Base-by-base conservation (phyloP, 1,140 invertebrate genomes). In the Drosophila triauraria region DNA sequence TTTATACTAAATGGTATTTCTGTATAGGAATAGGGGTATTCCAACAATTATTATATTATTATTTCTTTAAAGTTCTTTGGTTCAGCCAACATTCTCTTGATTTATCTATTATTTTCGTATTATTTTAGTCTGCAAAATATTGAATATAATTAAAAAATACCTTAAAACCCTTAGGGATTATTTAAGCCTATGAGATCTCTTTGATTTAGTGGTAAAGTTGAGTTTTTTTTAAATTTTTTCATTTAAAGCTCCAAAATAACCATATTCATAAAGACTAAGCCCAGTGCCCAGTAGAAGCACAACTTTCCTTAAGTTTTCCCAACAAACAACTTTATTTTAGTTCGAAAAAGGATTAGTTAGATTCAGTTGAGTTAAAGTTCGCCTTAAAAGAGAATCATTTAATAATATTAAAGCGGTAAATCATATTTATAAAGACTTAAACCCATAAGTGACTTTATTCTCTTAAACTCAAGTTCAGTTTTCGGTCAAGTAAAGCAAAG, bases 401-500 rank as follows among this genome's bases (percentile, higher is more conserved):
- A 0, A 2, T 17, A 51, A 20, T 17, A 51, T 2, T 5, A 20
- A 20, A 20, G 4, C 15, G 3, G 15, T 1, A 50, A 27, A 5
- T 10, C 48, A 30, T 10, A 27, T 50, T 17, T 15, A 20, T 13
- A 13, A 35, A 3, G 10, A 8, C 17, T 13, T 2, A 9, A 53
- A 8, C 30, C 6, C 4, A 35, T 20, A 5, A 3, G 3, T 13
- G 7, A 20, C 17, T 7, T 53, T 0, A 20, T 53, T 20, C n/a
- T 35, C 30, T 35, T 35, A 15, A 40, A 56, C 30, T 50, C 30
- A 35, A 20, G 58, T 78, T 48, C 50, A 42, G 17, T 40, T 68
- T 38, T 40, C 20, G 27, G 17, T 9, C 6, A 58, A 35, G 27
- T 62, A 10, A 35, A 56, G 38, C 38, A 47, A 63, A 60, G 46